Evolutionary conservation across 2,888 invertebrate genomes (phyloP).

Genomic region (Drosophila pseudotalamancana): DNA sequence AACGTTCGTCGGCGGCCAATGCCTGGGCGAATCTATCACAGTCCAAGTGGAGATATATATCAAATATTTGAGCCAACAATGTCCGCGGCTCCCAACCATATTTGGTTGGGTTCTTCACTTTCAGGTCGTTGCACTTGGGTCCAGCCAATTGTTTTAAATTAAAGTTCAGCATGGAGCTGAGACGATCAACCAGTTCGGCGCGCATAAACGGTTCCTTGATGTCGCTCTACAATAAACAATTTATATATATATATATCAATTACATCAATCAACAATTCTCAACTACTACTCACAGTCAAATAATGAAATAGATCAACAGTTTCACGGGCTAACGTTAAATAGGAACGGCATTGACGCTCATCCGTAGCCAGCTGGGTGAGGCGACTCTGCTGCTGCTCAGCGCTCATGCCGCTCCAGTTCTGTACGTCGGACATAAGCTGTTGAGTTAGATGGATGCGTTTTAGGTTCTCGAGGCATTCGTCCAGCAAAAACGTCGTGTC

Average conservation of each 20-base stretch:
- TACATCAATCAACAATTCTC: no score
- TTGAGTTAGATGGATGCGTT: constrained; percentile 93
- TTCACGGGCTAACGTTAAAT: constrained; percentile 95
- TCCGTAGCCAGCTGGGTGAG: constrained; percentile 92
- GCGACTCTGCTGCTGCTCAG: constrained; percentile 90
- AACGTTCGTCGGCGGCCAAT: constrained; percentile 98
- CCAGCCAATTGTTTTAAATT: constrained; percentile 98
- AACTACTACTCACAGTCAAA: constrained; percentile 88
- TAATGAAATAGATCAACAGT: constrained; percentile 99
- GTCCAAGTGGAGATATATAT: constrained; percentile 98
- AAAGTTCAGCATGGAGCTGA: constrained; percentile 99
- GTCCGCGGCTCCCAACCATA: constrained; percentile 99
- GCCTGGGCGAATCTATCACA: constrained; percentile 95
- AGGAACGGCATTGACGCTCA: constrained; percentile 94
- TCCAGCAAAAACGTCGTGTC: constrained; percentile 98
- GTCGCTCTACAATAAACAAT: constrained; percentile 85
- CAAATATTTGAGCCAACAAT: constrained; percentile 95
- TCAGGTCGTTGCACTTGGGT: constrained; percentile 96
- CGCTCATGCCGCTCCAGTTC: constrained; percentile 88
- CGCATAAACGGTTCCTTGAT: constrained; percentile 97
- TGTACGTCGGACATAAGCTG: constrained; percentile 88
- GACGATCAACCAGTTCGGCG: constrained; percentile 95
- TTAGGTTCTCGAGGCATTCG: constrained; percentile 96
- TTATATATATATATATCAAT: neutral
- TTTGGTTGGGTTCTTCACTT: constrained; percentile 96